Percentiles rank a stretch among this genome's conserved stretches.
Conservation (phyloP, 2,888 invertebrate genomes). For the Callyntrura sp. region DNA sequence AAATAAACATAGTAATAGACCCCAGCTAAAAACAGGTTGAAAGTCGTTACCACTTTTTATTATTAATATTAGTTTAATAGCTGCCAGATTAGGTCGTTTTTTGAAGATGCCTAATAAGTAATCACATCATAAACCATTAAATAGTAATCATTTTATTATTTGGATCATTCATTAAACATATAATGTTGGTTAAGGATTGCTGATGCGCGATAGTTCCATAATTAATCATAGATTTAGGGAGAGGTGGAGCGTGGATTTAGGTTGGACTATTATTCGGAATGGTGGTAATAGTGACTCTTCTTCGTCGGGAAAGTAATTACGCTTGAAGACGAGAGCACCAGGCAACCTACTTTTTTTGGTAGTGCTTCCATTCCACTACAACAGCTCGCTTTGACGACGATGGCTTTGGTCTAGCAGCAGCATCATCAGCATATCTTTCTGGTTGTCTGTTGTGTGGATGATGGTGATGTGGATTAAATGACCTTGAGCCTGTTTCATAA, state of each 20-base stretch:
- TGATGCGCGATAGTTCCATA: background rate
- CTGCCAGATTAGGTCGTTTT: background rate
- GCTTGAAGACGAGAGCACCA: slow-evolving; percentile 47
- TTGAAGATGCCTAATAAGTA: too few relatives aligned
- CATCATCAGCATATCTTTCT: slow-evolving; percentile 25
- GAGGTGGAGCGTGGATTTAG: slow-evolving; percentile 13
- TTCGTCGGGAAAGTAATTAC: slow-evolving; percentile 35
- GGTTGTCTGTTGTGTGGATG: slow-evolving; percentile 25
- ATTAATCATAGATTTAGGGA: background rate
- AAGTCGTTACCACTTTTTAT: background rate
- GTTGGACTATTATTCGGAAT: background rate
- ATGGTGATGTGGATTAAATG: slow-evolving; percentile 62
- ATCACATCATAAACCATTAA: slow-evolving; percentile 6
- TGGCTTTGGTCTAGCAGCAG: background rate
- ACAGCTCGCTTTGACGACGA: slow-evolving; percentile 12
- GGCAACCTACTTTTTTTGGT: slow-evolving; percentile 53
- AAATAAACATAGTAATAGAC: too few relatives aligned
- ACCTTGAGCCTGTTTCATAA: slow-evolving; percentile 72
- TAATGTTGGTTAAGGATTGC: background rate
- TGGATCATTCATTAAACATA: too few relatives aligned
- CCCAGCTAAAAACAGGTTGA: too few relatives aligned
- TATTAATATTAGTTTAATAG: background rate
- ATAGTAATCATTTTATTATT: too few relatives aligned
- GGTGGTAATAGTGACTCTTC: slow-evolving; percentile 22
- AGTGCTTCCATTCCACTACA: slow-evolving; percentile 38